Evolutionary conservation across 2,797 vertebrate genomes (phyloP), one percentile per base, ranked within the genome.

Genomic region (Acipenser ruthenus): DNA sequence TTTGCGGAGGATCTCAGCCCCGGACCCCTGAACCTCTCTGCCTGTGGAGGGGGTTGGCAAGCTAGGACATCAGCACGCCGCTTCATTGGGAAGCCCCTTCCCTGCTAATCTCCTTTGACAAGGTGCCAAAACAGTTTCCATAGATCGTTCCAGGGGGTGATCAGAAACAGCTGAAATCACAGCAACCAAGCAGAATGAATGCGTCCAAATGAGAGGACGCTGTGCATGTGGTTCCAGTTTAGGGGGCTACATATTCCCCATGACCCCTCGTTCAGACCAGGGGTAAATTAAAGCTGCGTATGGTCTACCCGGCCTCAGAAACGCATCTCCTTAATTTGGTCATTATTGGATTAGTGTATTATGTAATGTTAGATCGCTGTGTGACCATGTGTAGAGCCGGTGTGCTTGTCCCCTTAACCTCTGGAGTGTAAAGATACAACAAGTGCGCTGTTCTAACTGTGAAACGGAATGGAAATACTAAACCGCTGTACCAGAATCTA

Each of bases 111-210:
- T 72, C 70, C 62, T 51, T 71, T 82, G 86, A 90, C 84, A 81
- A 81, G 79, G 79, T 85, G 83, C 79, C 78, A 80, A 82, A 87
- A 81, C 80, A 73, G 75, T 78, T 83, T 84, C 78, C 77, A 80
- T 72, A 82, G 79, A 81, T 84, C 77, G 70, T 69, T 79, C 63
- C 69, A 58, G 76, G 78, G 63, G 71, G 66, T 86, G 82, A 89
- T 86, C 74, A 79, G 73, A 80, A 83, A 71, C 84, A 88, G 86
- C 84, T 86, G 84, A 85, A 82, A 77, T 78, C 63, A 51, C 74
- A 70, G 72, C 73, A 67, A 68, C 86, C 80, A 84, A 87, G 84
- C 79, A 80, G 69, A 71, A 61, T 68, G 75, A 80, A 79, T 52
- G 59, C 74, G 73, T 66, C 52, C 6, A n/a, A 68, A 69, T 65